Base-by-base conservation (phyloP, 2,888 invertebrate species). In the Sphecodes monilicornis region DNA sequence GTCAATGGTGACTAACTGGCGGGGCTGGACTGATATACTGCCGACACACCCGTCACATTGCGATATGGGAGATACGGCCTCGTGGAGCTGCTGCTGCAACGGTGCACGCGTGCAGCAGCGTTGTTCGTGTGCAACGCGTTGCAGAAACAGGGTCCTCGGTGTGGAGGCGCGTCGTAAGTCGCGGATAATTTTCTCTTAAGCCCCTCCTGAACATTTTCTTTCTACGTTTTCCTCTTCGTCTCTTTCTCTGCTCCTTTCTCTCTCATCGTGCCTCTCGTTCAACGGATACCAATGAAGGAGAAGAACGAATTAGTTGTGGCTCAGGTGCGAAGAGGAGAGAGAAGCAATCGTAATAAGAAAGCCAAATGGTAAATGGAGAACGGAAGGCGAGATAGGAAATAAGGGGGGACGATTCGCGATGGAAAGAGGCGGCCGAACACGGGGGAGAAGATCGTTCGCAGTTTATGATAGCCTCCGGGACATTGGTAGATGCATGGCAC, bases 41-140 rank as follows among this genome's bases (percentile, higher is more conserved):
- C 90, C 88, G 91, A 90, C 90, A 91, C 91, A 88, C 91, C 90
- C 90, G 91, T 90, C 88, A 87, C 90, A 90, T 91, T 86, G 87
- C 90, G 90, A 90, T 87, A 91, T 85, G 87, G 69, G 80, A 90
- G 89, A 90, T 90, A 90, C 80, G 80, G 80, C 72, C 70, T 68
- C 80, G 82, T 83, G 74, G 86, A 80, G 73, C 83, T 76, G 90
- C 79, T 79, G 86, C 81, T 82, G 79, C 83, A 46, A 80, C 60
- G 77, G 73, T 78, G 69, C 66, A 80, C 70, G 73, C 80, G 73
- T 82, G 80, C n/a, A 68, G 11, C 36, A 13, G 39, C 68, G 39
- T 32, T 71, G 43, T 29, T 68, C 69, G 74, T 73, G 70, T 72
- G 70, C 73, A 76, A 87, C 82, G 76, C 86, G 86, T 81, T 78